Base-by-base conservation (phyloP, 2,888 invertebrate species). In the Philereme vetulata region DNA sequence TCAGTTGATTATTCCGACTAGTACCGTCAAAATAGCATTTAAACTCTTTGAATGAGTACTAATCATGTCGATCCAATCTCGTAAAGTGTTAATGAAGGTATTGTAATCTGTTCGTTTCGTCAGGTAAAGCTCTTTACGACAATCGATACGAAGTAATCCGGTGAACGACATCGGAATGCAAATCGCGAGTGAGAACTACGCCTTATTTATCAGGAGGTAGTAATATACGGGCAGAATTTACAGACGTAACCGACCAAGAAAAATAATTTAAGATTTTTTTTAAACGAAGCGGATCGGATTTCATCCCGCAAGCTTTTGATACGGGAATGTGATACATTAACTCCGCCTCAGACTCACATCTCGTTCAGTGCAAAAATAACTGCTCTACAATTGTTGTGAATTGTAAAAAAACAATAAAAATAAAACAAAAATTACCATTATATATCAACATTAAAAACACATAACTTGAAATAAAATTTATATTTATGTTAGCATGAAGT, bases 161-260 rank as follows among this genome's bases (percentile, higher is more conserved):
- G 36, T 54, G 62, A 56, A 65, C 61, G 59, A 57, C 65, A 56
- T 56, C 62, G 63, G 56, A 48, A 69, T 72, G 72, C 69, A 70
- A 70, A 72, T 69, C 54, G 65, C 62, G 9, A 54, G 62, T 56
- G 67, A 66, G 64, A 67, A 67, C 58, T 58, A 60, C 60, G 67
- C 66, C 63, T 69, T 69, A 71, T 64, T 66, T 70, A 68, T 66
- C 49, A 61, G 32, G 21, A 50, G 46, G 36, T 40, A 5, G 43
- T 0, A 38, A 64, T 43, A 61, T 54, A 74, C 69, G 57, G 57
- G 11, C 5, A 5, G 4, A 5, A 43, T 54, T 59, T 57, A 34
- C 32, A 49, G 34, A 47, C 9, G 8, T 32, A 11, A 33, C 53
- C 56, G 53, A 11, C 11, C 4, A 33, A 8, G 1, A 8, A 32